Percentiles rank a stretch among this genome's conserved stretches.
These are phyloP conservation scores for Heteromurus nitidus DNA, from an alignment of 2,888 invertebrate species.

Conservation along the genomic window DNA sequence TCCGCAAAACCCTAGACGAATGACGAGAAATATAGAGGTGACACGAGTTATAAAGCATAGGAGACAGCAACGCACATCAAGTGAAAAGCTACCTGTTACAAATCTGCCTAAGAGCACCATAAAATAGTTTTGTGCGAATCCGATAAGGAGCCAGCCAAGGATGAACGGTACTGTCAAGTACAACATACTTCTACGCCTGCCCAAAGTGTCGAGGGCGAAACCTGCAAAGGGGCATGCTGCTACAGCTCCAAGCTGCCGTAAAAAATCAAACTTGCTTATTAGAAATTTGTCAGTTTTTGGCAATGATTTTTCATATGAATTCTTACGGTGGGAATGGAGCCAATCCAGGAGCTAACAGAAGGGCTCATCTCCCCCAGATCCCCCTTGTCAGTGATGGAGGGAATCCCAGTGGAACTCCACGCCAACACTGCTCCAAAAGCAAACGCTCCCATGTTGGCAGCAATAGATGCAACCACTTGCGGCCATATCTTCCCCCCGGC, in stretches of 20 bases:
- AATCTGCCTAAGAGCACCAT: constrained; percentile 78
- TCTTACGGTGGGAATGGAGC: constrained; percentile 76
- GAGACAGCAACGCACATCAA: too few species aligned
- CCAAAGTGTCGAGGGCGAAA: constrained; percentile 71
- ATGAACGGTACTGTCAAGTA: constrained; percentile 75
- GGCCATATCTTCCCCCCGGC: too few species aligned
- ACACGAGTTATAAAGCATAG: constrained; percentile 1
- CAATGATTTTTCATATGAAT: too few species aligned
- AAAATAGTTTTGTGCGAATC: constrained; percentile 70
- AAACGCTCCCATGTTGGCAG: constrained; percentile 72
- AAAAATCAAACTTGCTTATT: too few species aligned
- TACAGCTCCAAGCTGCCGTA: constrained; percentile 69
- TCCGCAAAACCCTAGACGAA: constrained; percentile 75
- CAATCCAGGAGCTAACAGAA: constrained; percentile 78
- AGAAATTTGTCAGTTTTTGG: too few species aligned
- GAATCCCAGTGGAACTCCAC: constrained; percentile 63
- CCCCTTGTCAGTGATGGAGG: constrained; percentile 43
- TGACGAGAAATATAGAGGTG: not conserved
- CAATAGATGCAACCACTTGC: constrained; percentile 57
- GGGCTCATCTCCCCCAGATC: constrained; percentile 75
- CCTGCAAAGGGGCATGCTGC: constrained; percentile 73
- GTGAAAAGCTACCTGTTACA: constrained; percentile 72
- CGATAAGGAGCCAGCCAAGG: constrained; percentile 76
- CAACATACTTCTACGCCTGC: constrained; percentile 68
- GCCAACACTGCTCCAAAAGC: constrained; percentile 70